Base-by-base conservation (phyloP, 1,140 invertebrate species). In the fruit fly (Drosophila melanogaster) region DNA sequence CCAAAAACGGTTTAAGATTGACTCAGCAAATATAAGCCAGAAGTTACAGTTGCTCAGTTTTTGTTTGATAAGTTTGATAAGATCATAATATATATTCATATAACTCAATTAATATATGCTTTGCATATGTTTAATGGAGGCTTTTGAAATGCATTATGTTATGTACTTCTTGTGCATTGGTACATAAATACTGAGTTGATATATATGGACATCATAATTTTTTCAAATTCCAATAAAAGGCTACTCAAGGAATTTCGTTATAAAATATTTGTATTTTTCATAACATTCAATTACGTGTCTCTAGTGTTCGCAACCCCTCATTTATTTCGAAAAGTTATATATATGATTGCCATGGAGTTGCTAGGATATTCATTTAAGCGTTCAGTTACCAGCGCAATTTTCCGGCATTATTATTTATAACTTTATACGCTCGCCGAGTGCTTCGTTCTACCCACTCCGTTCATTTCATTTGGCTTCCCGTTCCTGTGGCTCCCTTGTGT, bases 351-450 rank as follows among this genome's bases (percentile, higher is more conserved):
- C 46, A 49, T 17, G 14, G 44, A 7, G 26, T 30, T 30, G 24
- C 47, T 26, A 30, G 10, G 46, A 24, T 26, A 15, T 49, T 30
- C 24, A n/a, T 24, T 49, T 22, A 8, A n/a, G 46, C 24, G 14
- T 49, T 30, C 51, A 12, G 46, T 49, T 37, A 24, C 46, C 44
- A 51, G 2, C 26, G 15, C n/a, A 26, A 58, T 58, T 37, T 59
- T 17, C 58, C 12, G 51, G 15, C 35, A 60, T 57, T 60, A 60
- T 60, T 60, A 60, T 60, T 60, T 57, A 60, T 60, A 61, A 61
- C 51, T 61, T 61, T 57, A 56, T 57, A 57, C 56, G 58, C 35
- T 38, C 57, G 51, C 51, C 22, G 15, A 56, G 22, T 60, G 58
- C 24, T 40, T 38, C 24, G 26, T 56, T 57, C 30, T 58, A 30